Percentiles rank a stretch among this genome's conserved stretches.
These are phyloP conservation scores for Misgurnus mizolepis DNA, from an alignment of 2,113 vertebrate species.

Conservation along the genomic window DNA sequence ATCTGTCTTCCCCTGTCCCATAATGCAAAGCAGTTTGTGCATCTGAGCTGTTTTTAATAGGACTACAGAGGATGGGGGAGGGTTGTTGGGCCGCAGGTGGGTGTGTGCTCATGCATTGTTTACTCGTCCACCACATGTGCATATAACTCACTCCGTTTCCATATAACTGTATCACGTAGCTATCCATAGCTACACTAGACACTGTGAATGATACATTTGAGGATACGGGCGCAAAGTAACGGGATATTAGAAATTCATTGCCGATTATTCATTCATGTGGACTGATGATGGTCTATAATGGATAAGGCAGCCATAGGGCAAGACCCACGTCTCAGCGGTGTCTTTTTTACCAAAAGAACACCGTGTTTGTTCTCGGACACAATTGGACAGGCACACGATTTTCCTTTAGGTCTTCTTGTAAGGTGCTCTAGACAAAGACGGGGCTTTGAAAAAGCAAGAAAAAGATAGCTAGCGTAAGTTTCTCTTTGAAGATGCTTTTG, in stretches of 20 bases:
- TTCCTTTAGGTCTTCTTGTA: background rate
- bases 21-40: constrained; percentile 73
- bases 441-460: background rate
- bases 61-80: constrained; percentile 38
- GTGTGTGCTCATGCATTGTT: constrained; percentile 16
- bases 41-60: constrained; percentile 67
- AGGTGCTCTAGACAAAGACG: too few species aligned
- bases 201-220: constrained; percentile 53
- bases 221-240: constrained; percentile 49
- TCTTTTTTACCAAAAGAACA: constrained; percentile 31
- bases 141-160: constrained; percentile 7
- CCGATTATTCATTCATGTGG: constrained; percentile 57
- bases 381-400: constrained; percentile 44
- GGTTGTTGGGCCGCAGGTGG: constrained; percentile 14
- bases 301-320: constrained; percentile 44
- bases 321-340: constrained; percentile 22
- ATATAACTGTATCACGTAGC: constrained; percentile 11
- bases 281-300: constrained; percentile 60
- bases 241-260: constrained; percentile 62
- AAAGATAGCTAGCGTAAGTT: constrained; percentile 30
- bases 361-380: constrained; percentile 36
- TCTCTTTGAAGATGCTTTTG: constrained; percentile 24
- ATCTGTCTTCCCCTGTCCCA: constrained; percentile 64
- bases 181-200: constrained; percentile 45
- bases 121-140: constrained; percentile 21